Conservation (phyloP, 1,140 invertebrate species). For the Caenorhabditis remanei region DNA sequence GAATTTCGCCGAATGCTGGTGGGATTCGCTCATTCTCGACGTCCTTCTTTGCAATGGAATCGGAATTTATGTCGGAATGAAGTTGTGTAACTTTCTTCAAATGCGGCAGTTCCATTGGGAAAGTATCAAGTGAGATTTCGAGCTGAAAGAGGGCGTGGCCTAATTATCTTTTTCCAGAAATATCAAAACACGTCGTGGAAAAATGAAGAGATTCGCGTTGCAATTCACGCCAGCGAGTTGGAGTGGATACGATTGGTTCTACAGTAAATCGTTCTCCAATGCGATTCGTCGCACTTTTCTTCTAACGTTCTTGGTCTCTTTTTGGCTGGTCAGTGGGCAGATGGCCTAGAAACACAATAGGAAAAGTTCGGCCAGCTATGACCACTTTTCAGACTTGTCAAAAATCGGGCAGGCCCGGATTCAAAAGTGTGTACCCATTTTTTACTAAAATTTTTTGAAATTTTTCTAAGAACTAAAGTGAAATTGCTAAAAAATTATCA, state of each 20-base stretch:
- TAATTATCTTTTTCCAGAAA: slow-evolving; percentile 82
- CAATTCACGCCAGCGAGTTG: slow-evolving; percentile 97
- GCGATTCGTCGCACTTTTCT: slow-evolving; percentile 84
- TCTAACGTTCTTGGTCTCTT: slow-evolving; percentile 91
- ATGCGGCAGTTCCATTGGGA: slow-evolving; percentile 99
- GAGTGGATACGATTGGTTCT: slow-evolving; percentile 83
- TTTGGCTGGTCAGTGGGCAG: slow-evolving; percentile 86
- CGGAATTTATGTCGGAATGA: slow-evolving; percentile 90
- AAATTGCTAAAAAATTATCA: too few species aligned
- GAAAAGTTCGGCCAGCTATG: background rate
- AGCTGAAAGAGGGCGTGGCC: background rate
- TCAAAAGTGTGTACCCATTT: too few species aligned
- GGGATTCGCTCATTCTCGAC: slow-evolving; percentile 95
- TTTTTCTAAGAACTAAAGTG: too few species aligned
- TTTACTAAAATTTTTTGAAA: too few species aligned
- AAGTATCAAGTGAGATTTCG: slow-evolving; percentile 85
- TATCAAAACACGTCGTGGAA: slow-evolving; percentile 93
- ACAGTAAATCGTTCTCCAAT: slow-evolving; percentile 17
- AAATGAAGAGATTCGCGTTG: slow-evolving; percentile 93
- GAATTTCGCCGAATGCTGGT: slow-evolving; percentile 99
- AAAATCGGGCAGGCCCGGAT: too few species aligned
- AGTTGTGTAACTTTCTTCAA: slow-evolving; percentile 88
- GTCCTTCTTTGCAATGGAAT: slow-evolving; percentile 95
- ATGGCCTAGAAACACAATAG: background rate
- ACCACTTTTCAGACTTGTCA: too few species aligned